Base-by-base conservation (phyloP, 2,888 invertebrate genomes). In the Erannis defoliaria region DNA sequence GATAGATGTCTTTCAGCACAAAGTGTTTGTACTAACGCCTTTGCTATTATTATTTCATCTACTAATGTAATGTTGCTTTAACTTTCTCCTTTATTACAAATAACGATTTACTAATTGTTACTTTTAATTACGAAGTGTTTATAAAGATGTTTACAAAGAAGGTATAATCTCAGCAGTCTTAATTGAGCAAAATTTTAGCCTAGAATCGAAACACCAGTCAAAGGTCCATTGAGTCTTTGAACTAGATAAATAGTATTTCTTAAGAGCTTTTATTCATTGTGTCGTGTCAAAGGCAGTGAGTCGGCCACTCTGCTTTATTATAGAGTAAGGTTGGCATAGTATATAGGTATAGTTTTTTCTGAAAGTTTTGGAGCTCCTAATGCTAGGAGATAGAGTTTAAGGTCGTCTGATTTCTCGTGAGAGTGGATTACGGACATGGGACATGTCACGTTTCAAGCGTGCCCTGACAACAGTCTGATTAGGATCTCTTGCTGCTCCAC, bases 401-500 rank as follows among this genome's bases (percentile, higher is more conserved):
- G 43, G 21, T 56, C n/a, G 21, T 19, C 26, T 43, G 40, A 29
- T 53, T 9, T 58, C 48, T 55, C 51, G 48, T 26, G n/a, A 55
- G 43, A 35, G 38, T 35, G 58, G 59, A 77, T 75, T 78, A 75
- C 73, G 70, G 71, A 62, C 69, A 54, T 49, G 70, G 70, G 74
- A 71, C 75, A 67, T 57, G 75, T 81, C 77, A 76, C 76, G 77
- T 73, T 70, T 64, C 55, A 62, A 73, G 75, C 75, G 78, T 72
- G 72, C 67, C 68, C 74, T 75, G 74, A 74, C 75, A 75, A 75
- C 77, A 69, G 70, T 67, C 77, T 82, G 82, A 83, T 83, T 82
- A 78, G 75, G 77, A 80, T 81, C 77, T 74, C 68, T 51, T 42
- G 55, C 70, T 69, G 55, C 70, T 69, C 69, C 58, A 55, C 65